These are phyloP conservation scores for Uria lomvia DNA, from an alignment of 2,113 vertebrate genomes.

Conservation along the genomic window DNA sequence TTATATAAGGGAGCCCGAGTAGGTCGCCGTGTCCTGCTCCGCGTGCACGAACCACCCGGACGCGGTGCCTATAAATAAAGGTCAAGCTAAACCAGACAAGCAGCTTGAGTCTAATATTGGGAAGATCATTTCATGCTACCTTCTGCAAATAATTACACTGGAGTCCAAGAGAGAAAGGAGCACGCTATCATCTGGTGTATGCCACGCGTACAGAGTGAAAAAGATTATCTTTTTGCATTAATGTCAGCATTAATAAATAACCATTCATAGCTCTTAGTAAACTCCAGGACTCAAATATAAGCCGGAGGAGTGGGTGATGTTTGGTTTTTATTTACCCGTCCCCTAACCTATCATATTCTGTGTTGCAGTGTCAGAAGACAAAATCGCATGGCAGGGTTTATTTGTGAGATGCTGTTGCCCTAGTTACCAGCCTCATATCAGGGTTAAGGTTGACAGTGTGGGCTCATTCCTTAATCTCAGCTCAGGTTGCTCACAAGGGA, in stretches of 20 bases:
- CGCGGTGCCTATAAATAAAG: slow-evolving; percentile 51
- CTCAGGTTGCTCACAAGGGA: slow-evolving; percentile 53
- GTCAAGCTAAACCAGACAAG: slow-evolving; percentile 55
- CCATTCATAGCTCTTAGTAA: background rate
- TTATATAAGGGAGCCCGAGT: slow-evolving; percentile 47
- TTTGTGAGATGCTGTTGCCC: slow-evolving; percentile 51
- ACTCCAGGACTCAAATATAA: background rate
- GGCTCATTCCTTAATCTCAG: slow-evolving; percentile 56
- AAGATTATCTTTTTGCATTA: background rate
- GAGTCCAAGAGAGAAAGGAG: background rate
- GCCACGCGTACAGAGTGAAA: background rate
- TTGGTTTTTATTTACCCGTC: background rate
- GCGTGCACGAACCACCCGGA: background rate
- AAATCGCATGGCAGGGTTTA: background rate
- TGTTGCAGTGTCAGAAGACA: background rate
- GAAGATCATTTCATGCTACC: slow-evolving; percentile 32
- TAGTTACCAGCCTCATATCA: slow-evolving; percentile 54
- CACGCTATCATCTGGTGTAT: background rate
- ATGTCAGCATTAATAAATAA: slow-evolving; percentile 13
- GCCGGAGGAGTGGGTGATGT: background rate
- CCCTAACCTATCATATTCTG: background rate
- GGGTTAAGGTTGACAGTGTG: slow-evolving; percentile 58
- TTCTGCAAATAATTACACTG: slow-evolving; percentile 33
- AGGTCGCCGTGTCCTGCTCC: slow-evolving; percentile 53
- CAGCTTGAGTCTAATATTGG: slow-evolving; percentile 52